Evolutionary conservation across 1,140 invertebrate species (phyloP), one percentile per base, ranked within the genome.

Genomic region (Liolophura sinensis): DNA sequence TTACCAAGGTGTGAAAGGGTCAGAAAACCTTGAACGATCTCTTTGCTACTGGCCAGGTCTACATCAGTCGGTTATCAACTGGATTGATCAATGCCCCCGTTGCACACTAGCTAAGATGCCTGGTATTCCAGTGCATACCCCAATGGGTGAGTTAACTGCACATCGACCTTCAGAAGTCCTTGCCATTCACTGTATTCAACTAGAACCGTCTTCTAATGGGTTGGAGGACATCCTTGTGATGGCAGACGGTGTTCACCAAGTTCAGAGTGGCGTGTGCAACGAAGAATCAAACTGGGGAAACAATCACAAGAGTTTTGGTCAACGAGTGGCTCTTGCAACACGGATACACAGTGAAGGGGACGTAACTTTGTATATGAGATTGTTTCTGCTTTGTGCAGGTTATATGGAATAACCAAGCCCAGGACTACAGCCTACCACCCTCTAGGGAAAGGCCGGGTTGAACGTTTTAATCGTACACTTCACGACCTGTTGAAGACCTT

Each of bases 281-380:
- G 18, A 63, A 48, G 46, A 60, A 65, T 27, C 70, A 69, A 40
- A 61, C n/a, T 46, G 72, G 64, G 18, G 55, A 50, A 49, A 65
- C 67, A 16, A 67, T 69, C 7, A 67, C 69, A 40, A 69, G 62
- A 22, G 60, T 64, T 0, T 57, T 73, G 47, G 65, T 73, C 7
- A 55, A 69, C 7, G 61, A 75, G 16, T 75, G 71, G 68, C 70
- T 72, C 57, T 25, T 61, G 11, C 27, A 47, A 27, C 70, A 63
- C 49, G 68, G 24, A 62, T 73, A 16, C 72, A 74, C 63, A 69
- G 67, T 24, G 70, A 73, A 64, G 69, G 54, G 70, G 72, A 1
- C 56, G 67, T 20, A 61, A 59, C 25, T 71, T 73, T 64, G 67
- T 64, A 55, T 60, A 50, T n/a, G 52, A 57, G 47, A 40, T 69